Conservation (phyloP, 2,797 vertebrate genomes). For the Peromyscus attwateri region DNA sequence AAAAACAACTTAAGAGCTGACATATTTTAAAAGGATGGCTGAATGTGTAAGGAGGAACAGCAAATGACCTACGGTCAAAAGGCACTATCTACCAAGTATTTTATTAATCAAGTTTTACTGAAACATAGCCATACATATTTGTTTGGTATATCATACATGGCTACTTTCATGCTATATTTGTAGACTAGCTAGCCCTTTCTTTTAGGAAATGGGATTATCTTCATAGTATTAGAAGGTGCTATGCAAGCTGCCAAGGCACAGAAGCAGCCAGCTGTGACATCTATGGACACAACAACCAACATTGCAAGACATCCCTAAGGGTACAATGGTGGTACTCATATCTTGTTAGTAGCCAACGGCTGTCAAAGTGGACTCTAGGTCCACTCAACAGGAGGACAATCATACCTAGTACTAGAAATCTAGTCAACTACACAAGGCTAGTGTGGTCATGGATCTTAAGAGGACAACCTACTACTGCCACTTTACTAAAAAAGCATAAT, state of each 20-base stretch:
- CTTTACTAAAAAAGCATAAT: background rate
- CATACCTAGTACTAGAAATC: background rate
- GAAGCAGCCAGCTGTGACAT: background rate
- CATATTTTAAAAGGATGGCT: conserved; percentile 18
- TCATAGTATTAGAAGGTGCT: background rate
- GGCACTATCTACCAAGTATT: background rate
- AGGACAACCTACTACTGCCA: background rate
- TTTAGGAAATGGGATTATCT: background rate
- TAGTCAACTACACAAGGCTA: background rate
- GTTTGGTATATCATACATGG: background rate
- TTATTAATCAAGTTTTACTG: conserved; percentile 2
- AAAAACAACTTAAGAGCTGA: background rate
- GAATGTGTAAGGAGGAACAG: background rate
- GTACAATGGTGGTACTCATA: background rate
- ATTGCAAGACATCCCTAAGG: background rate
- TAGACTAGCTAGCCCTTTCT: background rate
- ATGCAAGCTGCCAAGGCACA: background rate
- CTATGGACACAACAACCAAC: background rate
- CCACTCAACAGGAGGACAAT: background rate
- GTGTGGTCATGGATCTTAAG: background rate
- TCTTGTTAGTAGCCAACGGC: background rate
- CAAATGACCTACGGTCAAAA: background rate
- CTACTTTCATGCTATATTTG: background rate
- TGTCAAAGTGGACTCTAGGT: background rate
- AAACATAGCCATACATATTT: background rate